Evolutionary conservation across 2,113 vertebrate species (phyloP).

Genomic region (Istiophorus platypterus): DNA sequence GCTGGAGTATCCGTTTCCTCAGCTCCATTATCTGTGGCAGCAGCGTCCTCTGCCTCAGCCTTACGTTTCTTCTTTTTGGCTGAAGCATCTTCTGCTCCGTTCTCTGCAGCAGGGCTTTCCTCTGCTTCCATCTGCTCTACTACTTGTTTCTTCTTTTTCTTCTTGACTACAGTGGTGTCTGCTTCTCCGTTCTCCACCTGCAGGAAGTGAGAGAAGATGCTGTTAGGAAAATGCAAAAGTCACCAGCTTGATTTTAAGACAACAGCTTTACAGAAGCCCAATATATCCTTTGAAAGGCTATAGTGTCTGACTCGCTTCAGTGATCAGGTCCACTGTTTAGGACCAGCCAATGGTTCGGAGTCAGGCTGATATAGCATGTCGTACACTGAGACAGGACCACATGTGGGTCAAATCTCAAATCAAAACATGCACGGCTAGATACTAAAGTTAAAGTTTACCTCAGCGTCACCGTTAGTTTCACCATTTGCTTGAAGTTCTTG

Average conservation of each 20-base stretch:
- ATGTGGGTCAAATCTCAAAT: conserved; percentile 75
- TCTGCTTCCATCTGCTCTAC: conserved; percentile 47
- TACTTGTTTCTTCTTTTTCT: conserved; percentile 83
- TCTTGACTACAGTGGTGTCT: background rate
- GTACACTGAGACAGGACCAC: conserved; percentile 77
- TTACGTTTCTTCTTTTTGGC: conserved; percentile 82
- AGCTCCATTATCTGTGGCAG: conserved; percentile 16
- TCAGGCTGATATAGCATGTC: conserved; percentile 78
- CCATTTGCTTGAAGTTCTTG: conserved; percentile 61
- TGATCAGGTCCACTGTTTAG: conserved; percentile 77
- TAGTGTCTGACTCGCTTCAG: conserved; percentile 84
- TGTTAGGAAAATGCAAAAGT: background rate
- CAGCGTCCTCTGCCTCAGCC: background rate
- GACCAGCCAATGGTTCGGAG: conserved; percentile 85
- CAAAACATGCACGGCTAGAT: conserved; percentile 64
- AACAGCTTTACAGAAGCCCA: background rate
- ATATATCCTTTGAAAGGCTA: no score
- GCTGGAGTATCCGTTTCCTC: conserved; percentile 77
- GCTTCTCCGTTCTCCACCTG: conserved; percentile 65
- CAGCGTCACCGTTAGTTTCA: conserved; percentile 75
- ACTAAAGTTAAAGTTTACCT: conserved; percentile 31
- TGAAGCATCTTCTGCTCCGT: conserved; percentile 75
- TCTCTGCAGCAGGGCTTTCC: conserved; percentile 50
- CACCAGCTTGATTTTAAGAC: accelerated
- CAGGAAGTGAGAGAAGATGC: no score